These are phyloP conservation scores for Esox lucius DNA, from an alignment of 2,797 vertebrate species.

Conservation along the genomic window DNA sequence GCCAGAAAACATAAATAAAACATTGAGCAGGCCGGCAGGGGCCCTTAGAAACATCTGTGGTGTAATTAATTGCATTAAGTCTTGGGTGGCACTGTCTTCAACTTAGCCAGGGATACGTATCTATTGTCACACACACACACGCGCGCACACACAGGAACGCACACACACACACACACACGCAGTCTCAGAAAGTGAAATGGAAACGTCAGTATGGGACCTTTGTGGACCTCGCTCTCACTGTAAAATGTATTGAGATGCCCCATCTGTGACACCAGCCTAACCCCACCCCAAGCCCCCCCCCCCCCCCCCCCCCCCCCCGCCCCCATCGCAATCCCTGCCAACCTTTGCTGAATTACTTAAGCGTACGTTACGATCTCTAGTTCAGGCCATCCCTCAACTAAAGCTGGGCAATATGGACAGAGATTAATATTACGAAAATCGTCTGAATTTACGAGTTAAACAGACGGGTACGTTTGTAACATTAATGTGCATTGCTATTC, in stretches of 20 bases:
- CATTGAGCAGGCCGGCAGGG: conserved; percentile 57
- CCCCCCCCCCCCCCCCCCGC: no score
- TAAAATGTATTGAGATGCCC: conserved; percentile 11
- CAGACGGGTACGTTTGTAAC: no score
- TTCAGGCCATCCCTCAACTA: neutral
- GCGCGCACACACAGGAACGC: conserved; percentile 3
- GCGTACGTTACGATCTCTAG: conserved; percentile 2
- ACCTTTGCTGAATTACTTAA: conserved; percentile 19
- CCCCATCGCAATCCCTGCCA: neutral
- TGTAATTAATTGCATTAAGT: conserved; percentile 72
- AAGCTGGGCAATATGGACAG: no score
- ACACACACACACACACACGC: conserved; percentile 2
- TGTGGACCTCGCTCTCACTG: conserved; percentile 2
- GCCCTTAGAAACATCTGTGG: conserved; percentile 77
- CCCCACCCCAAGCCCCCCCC: no score
- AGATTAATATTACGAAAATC: no score
- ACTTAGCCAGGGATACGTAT: conserved; percentile 56
- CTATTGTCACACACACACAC: conserved; percentile 52
- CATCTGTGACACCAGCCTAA: neutral
- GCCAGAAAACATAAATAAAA: conserved; percentile 82
- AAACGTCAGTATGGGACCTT: conserved; percentile 30
- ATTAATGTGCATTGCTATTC: conserved; percentile 15
- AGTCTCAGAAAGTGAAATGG: neutral
- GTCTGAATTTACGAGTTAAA: no score
- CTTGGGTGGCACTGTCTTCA: conserved; percentile 75